Percentiles rank a stretch among this genome's conserved stretches.
Conservation (phyloP, 2,888 invertebrate species). For the Calephelis perditalis region DNA sequence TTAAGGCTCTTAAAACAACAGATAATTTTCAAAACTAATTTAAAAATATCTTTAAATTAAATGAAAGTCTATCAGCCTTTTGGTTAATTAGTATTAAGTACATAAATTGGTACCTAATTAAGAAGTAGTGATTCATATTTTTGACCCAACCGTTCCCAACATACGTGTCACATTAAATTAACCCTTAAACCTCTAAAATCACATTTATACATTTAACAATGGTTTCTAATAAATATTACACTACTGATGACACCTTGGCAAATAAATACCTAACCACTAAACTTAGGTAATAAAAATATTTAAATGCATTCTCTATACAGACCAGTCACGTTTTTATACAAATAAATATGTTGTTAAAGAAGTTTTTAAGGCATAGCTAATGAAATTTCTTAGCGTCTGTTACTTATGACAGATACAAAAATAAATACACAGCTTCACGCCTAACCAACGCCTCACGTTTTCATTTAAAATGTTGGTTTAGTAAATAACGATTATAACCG, state of each 20-base stretch:
- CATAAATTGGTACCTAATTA: not conserved
- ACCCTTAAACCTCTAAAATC: slow-evolving; percentile 13
- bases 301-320: not conserved
- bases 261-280: not conserved
- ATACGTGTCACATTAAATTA: not conserved
- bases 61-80: slow-evolving; percentile 1
- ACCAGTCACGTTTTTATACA: not conserved
- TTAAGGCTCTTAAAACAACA: too few relatives aligned
- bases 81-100: not conserved
- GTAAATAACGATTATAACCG: too few relatives aligned
- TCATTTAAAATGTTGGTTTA: too few relatives aligned
- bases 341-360: not conserved
- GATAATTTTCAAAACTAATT: not conserved
- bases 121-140: not conserved
- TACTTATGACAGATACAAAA: too few relatives aligned
- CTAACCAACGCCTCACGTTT: too few relatives aligned
- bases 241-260: slow-evolving; percentile 10
- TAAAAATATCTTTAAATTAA: not conserved
- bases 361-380: too few relatives aligned
- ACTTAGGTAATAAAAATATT: not conserved
- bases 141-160: not conserved
- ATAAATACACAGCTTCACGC: too few relatives aligned
- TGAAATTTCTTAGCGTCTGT: too few relatives aligned
- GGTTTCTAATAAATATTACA: not conserved
- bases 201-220: slow-evolving; percentile 6